These are phyloP conservation scores for Macrochelys suwanniensis DNA, from an alignment of 2,797 vertebrate genomes.

Conservation along the genomic window DNA sequence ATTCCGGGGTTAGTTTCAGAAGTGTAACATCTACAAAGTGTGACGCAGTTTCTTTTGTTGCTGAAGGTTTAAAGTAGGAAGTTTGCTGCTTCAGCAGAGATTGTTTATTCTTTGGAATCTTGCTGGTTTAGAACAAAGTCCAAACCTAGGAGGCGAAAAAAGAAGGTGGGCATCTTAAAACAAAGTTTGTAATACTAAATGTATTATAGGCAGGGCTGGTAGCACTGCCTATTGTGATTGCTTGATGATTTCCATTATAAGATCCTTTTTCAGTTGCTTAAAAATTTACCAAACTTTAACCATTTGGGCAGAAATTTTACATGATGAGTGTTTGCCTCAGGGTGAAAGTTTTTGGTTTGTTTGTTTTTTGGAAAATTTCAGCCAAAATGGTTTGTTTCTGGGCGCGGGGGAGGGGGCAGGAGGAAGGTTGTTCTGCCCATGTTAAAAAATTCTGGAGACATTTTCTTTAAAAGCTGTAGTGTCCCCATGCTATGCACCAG, in stretches of 20 bases:
- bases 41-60: not conserved
- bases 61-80: not conserved
- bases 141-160: not conserved
- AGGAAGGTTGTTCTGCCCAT: not conserved
- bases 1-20: not conserved
- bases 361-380: not conserved
- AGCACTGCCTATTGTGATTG: not conserved
- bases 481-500: not conserved
- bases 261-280: not conserved
- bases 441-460: not conserved
- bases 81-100: not conserved
- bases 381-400: not conserved
- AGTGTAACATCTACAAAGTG: not conserved
- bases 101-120: not conserved
- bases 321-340: not conserved
- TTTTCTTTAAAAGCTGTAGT: not conserved
- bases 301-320: not conserved
- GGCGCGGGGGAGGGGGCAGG: accelerated
- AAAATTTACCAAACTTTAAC: not conserved
- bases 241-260: not conserved
- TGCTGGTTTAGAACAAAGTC: not conserved
- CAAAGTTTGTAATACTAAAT: not conserved
- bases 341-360: not conserved
- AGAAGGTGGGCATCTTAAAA: not conserved
- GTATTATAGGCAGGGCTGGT: not conserved